Evolutionary conservation across 2,888 invertebrate genomes (phyloP).

Genomic region (Pseudanteris insignis): DNA sequence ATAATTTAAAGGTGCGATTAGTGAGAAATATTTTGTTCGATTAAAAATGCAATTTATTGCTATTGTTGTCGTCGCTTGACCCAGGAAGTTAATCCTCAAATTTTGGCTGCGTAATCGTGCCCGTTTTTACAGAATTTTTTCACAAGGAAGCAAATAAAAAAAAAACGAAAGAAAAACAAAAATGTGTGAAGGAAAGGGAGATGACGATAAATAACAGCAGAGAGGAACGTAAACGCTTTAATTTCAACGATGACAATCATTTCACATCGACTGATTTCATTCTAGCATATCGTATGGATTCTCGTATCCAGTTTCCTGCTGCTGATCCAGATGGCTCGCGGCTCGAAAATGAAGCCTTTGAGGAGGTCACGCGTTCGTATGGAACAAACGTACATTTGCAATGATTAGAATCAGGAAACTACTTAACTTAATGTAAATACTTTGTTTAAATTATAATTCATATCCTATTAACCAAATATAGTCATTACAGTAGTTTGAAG

Average conservation of each 20-base stretch:
- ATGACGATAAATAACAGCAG: too few species aligned
- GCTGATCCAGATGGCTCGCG: constrained; percentile 2
- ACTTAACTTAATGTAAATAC: too few species aligned
- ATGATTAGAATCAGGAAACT: too few species aligned
- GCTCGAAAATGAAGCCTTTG: background rate
- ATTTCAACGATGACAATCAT: too few species aligned
- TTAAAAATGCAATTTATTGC: constrained; percentile 23
- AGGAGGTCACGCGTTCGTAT: background rate
- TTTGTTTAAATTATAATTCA: too few species aligned
- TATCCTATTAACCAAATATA: too few species aligned
- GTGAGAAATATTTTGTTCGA: constrained; percentile 22
- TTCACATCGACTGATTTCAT: background rate
- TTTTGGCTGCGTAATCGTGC: constrained; percentile 11
- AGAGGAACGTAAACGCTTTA: too few species aligned
- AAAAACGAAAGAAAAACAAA: too few species aligned
- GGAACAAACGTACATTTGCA: too few species aligned
- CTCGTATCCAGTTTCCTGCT: constrained; percentile 1
- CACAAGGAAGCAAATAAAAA: too few species aligned
- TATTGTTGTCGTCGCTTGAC: constrained; percentile 14
- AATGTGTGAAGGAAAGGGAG: background rate
- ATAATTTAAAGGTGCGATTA: constrained; percentile 31
- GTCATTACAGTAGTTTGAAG: too few species aligned
- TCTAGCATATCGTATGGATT: background rate
- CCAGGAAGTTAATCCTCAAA: constrained; percentile 25
- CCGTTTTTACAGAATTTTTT: background rate